Conservation (phyloP, 2,888 invertebrate genomes). For the Oxycera nigricornis region DNA sequence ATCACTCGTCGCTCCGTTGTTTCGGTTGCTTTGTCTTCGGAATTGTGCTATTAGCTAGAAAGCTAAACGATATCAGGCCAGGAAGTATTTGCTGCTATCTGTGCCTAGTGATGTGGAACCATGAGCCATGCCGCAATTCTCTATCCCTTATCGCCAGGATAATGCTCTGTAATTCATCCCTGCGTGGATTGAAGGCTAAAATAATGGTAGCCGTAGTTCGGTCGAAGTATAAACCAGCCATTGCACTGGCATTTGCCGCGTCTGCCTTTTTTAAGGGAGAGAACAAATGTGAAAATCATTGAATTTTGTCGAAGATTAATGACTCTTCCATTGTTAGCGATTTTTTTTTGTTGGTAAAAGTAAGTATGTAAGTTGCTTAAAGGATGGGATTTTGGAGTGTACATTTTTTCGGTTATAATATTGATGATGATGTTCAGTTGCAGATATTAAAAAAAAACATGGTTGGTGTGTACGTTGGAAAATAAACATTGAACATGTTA, state of each 20-base stretch:
- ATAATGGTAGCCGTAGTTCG: not conserved
- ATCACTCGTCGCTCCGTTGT: not conserved
- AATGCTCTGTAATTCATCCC: constrained; percentile 3
- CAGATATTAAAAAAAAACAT: too few species aligned
- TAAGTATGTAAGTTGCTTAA: too few species aligned
- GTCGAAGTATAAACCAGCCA: not conserved
- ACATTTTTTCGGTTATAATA: too few species aligned
- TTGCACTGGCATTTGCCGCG: constrained; percentile 1
- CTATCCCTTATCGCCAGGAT: constrained; percentile 30
- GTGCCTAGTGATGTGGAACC: constrained; percentile 29
- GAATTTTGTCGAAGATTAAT: constrained; percentile 26
- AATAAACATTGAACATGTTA: too few species aligned
- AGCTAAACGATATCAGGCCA: constrained; percentile 29
- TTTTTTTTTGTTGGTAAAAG: not conserved
- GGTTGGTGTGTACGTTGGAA: too few species aligned
- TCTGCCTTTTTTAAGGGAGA: constrained; percentile 11
- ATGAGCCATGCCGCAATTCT: constrained; percentile 10
- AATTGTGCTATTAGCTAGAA: constrained; percentile 34
- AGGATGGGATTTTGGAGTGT: too few species aligned
- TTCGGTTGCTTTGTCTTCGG: not conserved
- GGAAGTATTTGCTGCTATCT: constrained; percentile 34
- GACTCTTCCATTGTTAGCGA: constrained; percentile 9
- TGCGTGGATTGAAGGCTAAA: not conserved
- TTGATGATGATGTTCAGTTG: too few species aligned
- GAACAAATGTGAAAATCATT: constrained; percentile 32